phyloP scores from a whole-genome alignment of 2,888 invertebrate genomes.

The Gasteruption jaculator region DNA sequence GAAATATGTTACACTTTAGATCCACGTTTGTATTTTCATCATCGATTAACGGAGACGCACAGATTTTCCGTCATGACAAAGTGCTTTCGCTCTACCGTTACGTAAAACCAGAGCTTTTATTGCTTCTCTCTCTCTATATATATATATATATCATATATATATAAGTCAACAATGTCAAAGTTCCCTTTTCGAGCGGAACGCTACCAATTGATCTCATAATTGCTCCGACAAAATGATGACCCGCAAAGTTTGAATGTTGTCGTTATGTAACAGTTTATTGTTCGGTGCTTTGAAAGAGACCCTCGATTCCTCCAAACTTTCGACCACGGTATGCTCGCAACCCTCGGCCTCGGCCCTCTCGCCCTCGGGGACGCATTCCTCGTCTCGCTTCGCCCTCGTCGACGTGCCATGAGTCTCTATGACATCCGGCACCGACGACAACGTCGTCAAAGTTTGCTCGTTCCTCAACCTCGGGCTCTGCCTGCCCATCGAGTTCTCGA shows the following conservation, averaged over 20 bases:
- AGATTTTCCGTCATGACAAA: slow-evolving; percentile 21
- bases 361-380: slow-evolving; percentile 40
- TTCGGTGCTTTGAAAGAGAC: slow-evolving; percentile 35
- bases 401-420: slow-evolving; percentile 36
- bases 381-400: slow-evolving; percentile 1
- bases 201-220: slow-evolving; percentile 46
- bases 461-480: slow-evolving; percentile 28
- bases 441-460: slow-evolving; percentile 27
- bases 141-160: too few relatives aligned
- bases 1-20: slow-evolving; percentile 25
- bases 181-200: too few relatives aligned
- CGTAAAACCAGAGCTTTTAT: too few relatives aligned
- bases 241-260: slow-evolving; percentile 45
- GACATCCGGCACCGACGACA: slow-evolving; percentile 38
- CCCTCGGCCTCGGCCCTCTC: slow-evolving; percentile 47
- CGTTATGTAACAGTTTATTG: slow-evolving; percentile 40
- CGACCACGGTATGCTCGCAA: slow-evolving; percentile 41
- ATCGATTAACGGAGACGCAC: slow-evolving; percentile 23
- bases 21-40: too few relatives aligned
- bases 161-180: too few relatives aligned
- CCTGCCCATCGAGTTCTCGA: slow-evolving; percentile 30
- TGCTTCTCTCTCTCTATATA: too few relatives aligned
- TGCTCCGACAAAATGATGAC: slow-evolving; percentile 49
- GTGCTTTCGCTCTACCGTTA: slow-evolving; percentile 19
- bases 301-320: slow-evolving; percentile 34